Base-by-base conservation (phyloP, 2,113 vertebrate species). In the Anser brachyrhynchus region DNA sequence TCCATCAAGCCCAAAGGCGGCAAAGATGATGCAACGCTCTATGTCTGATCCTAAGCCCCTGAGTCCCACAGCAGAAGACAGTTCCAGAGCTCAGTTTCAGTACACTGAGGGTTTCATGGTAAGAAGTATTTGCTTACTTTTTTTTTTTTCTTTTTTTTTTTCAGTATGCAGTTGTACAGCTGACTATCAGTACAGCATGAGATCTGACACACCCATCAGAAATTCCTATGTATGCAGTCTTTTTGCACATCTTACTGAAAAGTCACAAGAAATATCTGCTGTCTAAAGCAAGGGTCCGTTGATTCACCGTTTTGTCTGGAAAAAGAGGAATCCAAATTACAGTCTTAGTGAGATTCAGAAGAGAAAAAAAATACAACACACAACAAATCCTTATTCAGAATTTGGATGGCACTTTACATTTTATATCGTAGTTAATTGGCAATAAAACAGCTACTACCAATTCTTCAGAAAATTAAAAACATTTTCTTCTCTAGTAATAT, bases 21-120 rank as follows among this genome's bases (percentile, higher is more conserved):
- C 99, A 97, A 99, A 99, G 97, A 96, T 98, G 97, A 99, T 99
- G 93, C 99, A 99, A 92, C 99, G 99, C 70, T 99, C 99, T 96
- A 95, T 99, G 93, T 99, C 99, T 97, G 99, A 99, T 97, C 99
- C 99, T 79, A 99, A 99, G 96, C 99, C 99, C 92, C 97, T 99
- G 92, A 99, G 99, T 98, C 99, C 99, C 66, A 98, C 99, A 87
- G 98, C 98, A 94, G 99, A 99, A 84, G 99, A 99, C 96, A 98
- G 98, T 94, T 98, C 98, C 96, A 99, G 99, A 97, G 96, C 98
- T 95, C 98, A 98, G 96, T 99, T 99, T 97, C 99, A 99, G 93
- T 99, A 99, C 96, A 97, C 98, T 94, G 99, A 99, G 92, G 98
- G 98, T 95, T 99, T 99, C 97, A 98, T 98, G 97, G 99, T 99